Conservation (phyloP, 2,888 invertebrate genomes). For the Heteromyza rotundicornis region DNA sequence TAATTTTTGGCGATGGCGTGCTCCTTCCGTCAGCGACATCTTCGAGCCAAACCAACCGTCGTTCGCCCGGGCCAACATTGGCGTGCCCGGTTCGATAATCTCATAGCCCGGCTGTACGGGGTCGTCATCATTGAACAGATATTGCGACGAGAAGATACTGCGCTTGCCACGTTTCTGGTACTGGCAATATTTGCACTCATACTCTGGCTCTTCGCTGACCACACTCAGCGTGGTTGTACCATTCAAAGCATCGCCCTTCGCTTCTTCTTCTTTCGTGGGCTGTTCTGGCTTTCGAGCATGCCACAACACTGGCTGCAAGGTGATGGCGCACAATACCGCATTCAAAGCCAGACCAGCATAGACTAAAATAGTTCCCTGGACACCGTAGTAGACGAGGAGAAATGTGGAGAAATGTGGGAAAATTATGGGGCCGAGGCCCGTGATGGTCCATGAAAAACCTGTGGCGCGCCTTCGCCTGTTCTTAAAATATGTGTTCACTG, state of each 20-base stretch:
- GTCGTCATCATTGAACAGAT: conserved; percentile 67
- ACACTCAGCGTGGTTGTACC: neutral
- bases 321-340: conserved; percentile 69
- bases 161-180: conserved; percentile 46
- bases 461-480: conserved; percentile 72
- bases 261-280: conserved; percentile 8
- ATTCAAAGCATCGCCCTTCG: neutral
- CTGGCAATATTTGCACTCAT: conserved; percentile 56
- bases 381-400: conserved; percentile 68
- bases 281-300: conserved; percentile 66
- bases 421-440: conserved; percentile 75
- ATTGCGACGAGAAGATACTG: conserved; percentile 56
- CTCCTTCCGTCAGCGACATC: conserved; percentile 42
- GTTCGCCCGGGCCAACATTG: conserved; percentile 68
- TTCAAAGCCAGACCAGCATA: conserved; percentile 72
- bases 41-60: conserved; percentile 60
- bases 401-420: conserved; percentile 75
- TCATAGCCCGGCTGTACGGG: conserved; percentile 70
- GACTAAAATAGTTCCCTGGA: conserved; percentile 72
- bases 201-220: conserved; percentile 32
- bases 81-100: conserved; percentile 71
- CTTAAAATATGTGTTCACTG: conserved; percentile 77
- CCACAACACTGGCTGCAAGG: conserved; percentile 77
- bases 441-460: conserved; percentile 75
- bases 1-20: conserved; percentile 35